phyloP scores from a whole-genome alignment of 2,797 vertebrate genomes.

The Crocidura indochinensis region DNA sequence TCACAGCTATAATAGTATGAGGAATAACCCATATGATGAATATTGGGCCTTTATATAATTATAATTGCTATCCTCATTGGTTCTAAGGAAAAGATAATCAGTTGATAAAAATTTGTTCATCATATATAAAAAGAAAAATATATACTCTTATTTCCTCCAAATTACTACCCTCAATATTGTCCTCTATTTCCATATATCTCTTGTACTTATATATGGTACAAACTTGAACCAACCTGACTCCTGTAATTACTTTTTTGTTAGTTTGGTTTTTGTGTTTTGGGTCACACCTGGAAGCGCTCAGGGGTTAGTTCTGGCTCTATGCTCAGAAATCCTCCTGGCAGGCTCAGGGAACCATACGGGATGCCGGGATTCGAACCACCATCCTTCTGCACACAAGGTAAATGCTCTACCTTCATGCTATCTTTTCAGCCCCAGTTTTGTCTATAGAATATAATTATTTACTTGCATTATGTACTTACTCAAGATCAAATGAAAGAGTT shows the following conservation, averaged over 20 bases:
- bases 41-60: neutral
- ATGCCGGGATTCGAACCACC: too few relatives aligned
- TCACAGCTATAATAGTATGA: neutral
- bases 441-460: slow-evolving; percentile 8
- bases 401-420: too few relatives aligned
- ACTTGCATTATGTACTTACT: neutral
- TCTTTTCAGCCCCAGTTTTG: neutral
- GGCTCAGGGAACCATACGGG: too few relatives aligned
- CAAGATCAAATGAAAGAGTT: slow-evolving; percentile 35
- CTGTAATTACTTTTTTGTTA: neutral
- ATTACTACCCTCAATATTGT: neutral
- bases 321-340: too few relatives aligned
- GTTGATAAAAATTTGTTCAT: too few relatives aligned
- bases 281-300: too few relatives aligned
- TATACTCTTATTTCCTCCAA: neutral
- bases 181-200: neutral
- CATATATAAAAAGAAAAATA: too few relatives aligned
- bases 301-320: too few relatives aligned
- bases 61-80: too few relatives aligned
- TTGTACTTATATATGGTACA: neutral
- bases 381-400: too few relatives aligned
- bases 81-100: too few relatives aligned
- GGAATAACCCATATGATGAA: neutral
- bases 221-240: neutral
- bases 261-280: too few relatives aligned